Evolutionary conservation across 2,888 invertebrate genomes (phyloP).

Genomic region (Cataglyphis albicans): DNA sequence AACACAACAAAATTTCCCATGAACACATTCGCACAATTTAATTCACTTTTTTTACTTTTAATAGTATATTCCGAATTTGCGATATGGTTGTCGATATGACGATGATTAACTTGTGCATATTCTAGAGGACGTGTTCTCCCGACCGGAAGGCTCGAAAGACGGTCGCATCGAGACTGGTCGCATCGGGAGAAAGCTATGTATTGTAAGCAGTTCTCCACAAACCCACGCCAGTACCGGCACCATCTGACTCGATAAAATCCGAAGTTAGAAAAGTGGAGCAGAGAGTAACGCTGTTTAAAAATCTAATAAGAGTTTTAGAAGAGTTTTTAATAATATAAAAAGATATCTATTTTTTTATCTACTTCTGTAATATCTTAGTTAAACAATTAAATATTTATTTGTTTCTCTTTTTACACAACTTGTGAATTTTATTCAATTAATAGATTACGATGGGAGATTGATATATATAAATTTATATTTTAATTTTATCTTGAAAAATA

Average conservation of each 20-base stretch:
- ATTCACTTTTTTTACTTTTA: slow-evolving; percentile 5
- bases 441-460: not conserved
- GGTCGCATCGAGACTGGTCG: slow-evolving; percentile 79
- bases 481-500: not conserved
- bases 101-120: not conserved
- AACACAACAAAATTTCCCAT: not conserved
- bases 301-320: too few relatives aligned
- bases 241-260: not conserved
- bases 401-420: not conserved
- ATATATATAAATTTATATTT: not conserved
- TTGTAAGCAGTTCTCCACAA: slow-evolving; percentile 71
- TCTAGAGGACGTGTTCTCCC: slow-evolving; percentile 6
- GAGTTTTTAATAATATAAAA: not conserved
- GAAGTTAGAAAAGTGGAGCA: not conserved
- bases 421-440: not conserved
- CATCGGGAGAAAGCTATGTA: slow-evolving; percentile 73
- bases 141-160: slow-evolving; percentile 67
- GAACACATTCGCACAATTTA: not conserved
- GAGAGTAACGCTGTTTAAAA: not conserved
- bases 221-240: slow-evolving; percentile 32
- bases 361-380: not conserved
- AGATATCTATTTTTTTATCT: not conserved
- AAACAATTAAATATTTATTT: slow-evolving; percentile 3
- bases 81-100: not conserved
- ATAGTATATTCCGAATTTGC: not conserved